Conservation (phyloP, 2,888 invertebrate genomes). For the Agriotes lineatus region DNA sequence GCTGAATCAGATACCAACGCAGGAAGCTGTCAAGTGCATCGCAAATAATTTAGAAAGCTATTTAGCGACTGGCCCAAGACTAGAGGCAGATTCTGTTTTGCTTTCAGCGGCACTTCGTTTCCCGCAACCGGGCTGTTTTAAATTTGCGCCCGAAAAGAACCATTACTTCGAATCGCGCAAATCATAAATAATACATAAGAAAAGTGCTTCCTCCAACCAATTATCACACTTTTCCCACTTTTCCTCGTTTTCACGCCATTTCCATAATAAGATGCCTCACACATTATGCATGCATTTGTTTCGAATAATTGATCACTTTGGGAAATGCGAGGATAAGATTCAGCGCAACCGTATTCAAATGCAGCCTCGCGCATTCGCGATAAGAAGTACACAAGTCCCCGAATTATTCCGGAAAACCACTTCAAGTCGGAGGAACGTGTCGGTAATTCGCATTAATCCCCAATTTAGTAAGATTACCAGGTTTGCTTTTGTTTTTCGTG, state of each 20-base stretch:
- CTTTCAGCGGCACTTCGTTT: conserved; percentile 22
- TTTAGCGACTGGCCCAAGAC: not conserved
- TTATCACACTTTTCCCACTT: conserved; percentile 45
- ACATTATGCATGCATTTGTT: conserved; percentile 46
- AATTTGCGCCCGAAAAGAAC: conserved; percentile 30
- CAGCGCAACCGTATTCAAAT: conserved; percentile 22
- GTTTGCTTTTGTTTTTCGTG: conserved; percentile 42
- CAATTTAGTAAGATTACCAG: conserved; percentile 36
- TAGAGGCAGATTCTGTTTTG: conserved; percentile 6
- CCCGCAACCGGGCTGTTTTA: conserved; percentile 23
- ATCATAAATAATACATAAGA: conserved; percentile 45
- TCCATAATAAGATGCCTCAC: conserved; percentile 45
- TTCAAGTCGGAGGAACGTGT: conserved; percentile 14
- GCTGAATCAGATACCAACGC: too few species aligned
- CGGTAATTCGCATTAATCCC: conserved; percentile 29
- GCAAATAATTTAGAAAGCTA: not conserved
- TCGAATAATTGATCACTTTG: conserved; percentile 45
- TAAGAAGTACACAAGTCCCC: not conserved
- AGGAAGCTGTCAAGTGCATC: too few species aligned
- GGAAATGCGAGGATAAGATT: conserved; percentile 34
- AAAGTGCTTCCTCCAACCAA: conserved; percentile 45
- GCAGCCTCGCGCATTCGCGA: not conserved
- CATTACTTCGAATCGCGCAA: conserved; percentile 41
- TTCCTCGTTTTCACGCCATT: conserved; percentile 44
- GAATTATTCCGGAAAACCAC: conserved; percentile 18